Evolutionary conservation across 2,888 invertebrate genomes (phyloP), one percentile per base, ranked within the genome.

Genomic region (Anorthoa munda): DNA sequence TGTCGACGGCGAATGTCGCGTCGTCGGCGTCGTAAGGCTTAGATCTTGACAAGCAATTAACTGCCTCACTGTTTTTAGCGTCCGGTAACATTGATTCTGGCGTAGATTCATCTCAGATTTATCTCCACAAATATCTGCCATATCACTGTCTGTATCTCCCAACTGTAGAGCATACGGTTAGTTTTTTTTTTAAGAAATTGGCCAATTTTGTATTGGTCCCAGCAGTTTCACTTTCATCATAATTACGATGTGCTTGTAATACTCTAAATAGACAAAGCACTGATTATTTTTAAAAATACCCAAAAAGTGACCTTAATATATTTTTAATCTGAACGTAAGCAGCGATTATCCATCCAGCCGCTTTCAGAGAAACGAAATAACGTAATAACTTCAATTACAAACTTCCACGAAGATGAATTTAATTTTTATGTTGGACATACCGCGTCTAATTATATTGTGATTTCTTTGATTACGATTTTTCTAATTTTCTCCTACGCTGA

Each of bases 271-370:
- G n/a, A 23, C 3, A 2, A 4, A n/a, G 2, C 12, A 13, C 51
- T 59, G 60, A 60, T 67, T 79, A 11, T 72, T 83, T 70, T 50
- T 53, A 4, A 12, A 55, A 69, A 66, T 2, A 21, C 1, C 12
- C 7, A 48, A 55, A 63, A 45, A 50, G 1, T 26, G 23, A 64
- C 67, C 81, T 55, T 81, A 75, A 84, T 81, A 61, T 7, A 23
- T 70, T 84, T 81, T 63, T 84, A 84, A 81, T 84, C 58, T 66
- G 23, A 12, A 12, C 39, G 17, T 75, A 80, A 81, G 66, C 70
- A 60, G 4, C 23, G 50, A 71, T 75, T 70, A 83, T 58, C 58
- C 3, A 18, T 11, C 23, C 60, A 50, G 68, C 39, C 17, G 23
- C 55, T 58, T 70, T 60, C 64, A 61, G 0, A 50, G 67, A 65